Percentiles rank a stretch among this genome's conserved stretches.
phyloP scores from a whole-genome alignment of 2,888 invertebrate species.

The Drosophila percnosoma region DNA sequence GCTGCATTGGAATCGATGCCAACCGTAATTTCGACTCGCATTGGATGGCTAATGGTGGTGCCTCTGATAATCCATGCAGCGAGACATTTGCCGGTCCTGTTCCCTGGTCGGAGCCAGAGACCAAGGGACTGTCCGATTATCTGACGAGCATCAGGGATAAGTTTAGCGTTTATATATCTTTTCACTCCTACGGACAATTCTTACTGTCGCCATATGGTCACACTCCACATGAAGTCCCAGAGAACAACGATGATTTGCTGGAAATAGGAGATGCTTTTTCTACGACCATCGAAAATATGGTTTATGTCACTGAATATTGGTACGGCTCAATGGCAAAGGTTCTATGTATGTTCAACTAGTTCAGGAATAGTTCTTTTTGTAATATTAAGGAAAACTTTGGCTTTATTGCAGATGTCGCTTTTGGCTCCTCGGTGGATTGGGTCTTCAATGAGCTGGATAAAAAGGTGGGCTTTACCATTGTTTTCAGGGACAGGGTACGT shows the following conservation, averaged over 20 bases:
- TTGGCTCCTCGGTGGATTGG: constrained; percentile 86
- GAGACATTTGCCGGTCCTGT: constrained; percentile 86
- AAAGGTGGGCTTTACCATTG: constrained; percentile 86
- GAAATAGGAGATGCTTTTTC: constrained; percentile 86
- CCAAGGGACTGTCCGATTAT: constrained; percentile 85
- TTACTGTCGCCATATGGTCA: constrained; percentile 88
- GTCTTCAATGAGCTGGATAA: constrained; percentile 85
- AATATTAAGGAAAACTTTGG: neutral
- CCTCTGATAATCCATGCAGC: constrained; percentile 84
- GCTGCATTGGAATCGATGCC: constrained; percentile 83
- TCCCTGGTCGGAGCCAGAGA: constrained; percentile 87
- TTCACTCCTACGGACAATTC: constrained; percentile 88
- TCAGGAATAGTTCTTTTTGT: neutral
- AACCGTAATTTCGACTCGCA: constrained; percentile 84
- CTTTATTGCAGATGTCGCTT: constrained; percentile 83
- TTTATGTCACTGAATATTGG: constrained; percentile 85
- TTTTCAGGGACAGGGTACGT: constrained; percentile 88
- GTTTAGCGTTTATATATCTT: constrained; percentile 87
- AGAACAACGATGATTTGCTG: constrained; percentile 85
- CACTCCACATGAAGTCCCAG: constrained; percentile 77
- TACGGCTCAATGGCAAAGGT: constrained; percentile 87
- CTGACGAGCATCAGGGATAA: constrained; percentile 84
- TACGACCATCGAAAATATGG: constrained; percentile 85
- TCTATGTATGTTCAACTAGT: constrained; percentile 85
- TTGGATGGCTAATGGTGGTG: constrained; percentile 84